Conservation (phyloP, 2,888 invertebrate species). For the Seira musarum region DNA sequence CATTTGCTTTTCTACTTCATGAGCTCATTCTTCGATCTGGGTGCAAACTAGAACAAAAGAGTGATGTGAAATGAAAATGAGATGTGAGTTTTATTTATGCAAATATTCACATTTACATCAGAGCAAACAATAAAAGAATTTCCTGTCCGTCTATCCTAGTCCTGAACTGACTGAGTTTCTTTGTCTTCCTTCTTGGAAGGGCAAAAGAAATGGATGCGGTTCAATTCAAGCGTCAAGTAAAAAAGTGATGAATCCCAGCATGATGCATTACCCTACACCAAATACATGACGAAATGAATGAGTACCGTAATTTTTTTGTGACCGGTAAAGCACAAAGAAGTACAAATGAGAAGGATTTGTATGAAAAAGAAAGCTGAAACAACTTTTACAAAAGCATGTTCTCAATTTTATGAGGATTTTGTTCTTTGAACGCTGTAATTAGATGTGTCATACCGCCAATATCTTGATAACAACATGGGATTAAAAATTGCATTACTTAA, state of each 20-base stretch:
- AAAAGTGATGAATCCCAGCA: conserved; percentile 52
- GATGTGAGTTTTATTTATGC: not conserved
- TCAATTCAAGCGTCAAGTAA: not conserved
- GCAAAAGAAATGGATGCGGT: not conserved
- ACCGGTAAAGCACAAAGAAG: too few species aligned
- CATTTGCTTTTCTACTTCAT: not conserved
- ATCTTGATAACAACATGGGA: too few species aligned
- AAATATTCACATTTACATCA: not conserved
- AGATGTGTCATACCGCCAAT: not conserved
- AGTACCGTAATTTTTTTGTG: not conserved
- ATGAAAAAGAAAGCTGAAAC: too few species aligned
- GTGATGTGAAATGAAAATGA: not conserved
- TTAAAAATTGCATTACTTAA: too few species aligned
- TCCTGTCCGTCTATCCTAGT: not conserved
- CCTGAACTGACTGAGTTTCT: not conserved
- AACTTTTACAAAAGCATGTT: too few species aligned
- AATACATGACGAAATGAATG: too few species aligned
- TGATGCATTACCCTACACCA: too few species aligned
- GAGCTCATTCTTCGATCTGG: not conserved
- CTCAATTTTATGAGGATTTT: too few species aligned
- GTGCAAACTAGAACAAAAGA: too few species aligned
- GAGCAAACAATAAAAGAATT: not conserved
- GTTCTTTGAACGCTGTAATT: not conserved
- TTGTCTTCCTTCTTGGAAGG: not conserved
- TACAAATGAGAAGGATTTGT: too few species aligned